phyloP scores from a whole-genome alignment of 2,797 vertebrate genomes.

The Mus caroli region DNA sequence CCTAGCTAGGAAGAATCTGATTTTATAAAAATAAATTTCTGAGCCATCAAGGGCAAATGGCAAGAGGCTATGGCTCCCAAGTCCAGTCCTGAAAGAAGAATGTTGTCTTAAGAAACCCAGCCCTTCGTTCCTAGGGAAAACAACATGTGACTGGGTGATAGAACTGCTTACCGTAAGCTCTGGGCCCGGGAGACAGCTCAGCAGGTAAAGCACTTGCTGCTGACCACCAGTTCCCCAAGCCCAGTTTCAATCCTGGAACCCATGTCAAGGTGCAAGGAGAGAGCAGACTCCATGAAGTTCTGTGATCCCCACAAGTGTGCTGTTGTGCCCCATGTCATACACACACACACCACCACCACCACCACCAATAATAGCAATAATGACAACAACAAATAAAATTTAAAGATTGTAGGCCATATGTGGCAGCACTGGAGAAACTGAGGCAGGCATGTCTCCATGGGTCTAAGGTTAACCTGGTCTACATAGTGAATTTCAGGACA shows the following conservation, averaged over 20 bases:
- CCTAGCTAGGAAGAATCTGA: background rate
- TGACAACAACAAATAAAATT: background rate
- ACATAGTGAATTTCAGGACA: background rate
- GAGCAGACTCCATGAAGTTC: background rate
- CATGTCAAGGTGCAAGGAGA: background rate
- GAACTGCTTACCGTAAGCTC: background rate
- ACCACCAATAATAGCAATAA: background rate
- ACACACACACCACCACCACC: too few species aligned
- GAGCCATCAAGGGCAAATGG: background rate
- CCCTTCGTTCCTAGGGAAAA: constrained; percentile 25
- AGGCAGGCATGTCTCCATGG: background rate
- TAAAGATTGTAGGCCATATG: background rate
- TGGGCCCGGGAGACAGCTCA: background rate
- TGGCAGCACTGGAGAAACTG: background rate
- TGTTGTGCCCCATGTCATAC: too few species aligned
- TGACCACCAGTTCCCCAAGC: background rate
- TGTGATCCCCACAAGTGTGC: too few species aligned
- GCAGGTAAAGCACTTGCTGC: background rate
- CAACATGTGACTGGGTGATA: background rate
- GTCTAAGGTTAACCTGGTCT: background rate
- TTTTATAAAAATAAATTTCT: constrained; percentile 48
- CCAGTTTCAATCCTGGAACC: background rate
- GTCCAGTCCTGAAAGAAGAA: background rate
- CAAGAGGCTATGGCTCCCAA: background rate
- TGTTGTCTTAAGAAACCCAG: background rate